phyloP scores from a whole-genome alignment of 2,888 invertebrate genomes.

The Chymomyza amoena region DNA sequence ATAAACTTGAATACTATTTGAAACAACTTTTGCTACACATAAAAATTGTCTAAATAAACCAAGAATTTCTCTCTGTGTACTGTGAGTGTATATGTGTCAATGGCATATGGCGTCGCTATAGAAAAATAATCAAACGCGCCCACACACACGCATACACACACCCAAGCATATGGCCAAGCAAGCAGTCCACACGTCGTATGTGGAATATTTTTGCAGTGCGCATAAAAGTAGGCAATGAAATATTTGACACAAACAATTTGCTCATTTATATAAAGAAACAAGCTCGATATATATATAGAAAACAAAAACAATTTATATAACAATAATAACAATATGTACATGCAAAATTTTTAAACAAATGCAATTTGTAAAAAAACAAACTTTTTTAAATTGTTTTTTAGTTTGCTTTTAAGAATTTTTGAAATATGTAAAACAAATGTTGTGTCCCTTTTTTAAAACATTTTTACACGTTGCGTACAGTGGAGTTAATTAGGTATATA shows the following conservation, averaged over 20 bases:
- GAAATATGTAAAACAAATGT: slow-evolving; percentile 17
- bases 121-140: neutral
- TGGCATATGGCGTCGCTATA: neutral
- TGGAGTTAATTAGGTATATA: neutral
- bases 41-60: neutral
- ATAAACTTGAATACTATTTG: too few relatives aligned
- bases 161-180: neutral
- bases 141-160: neutral
- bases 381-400: slow-evolving; percentile 37
- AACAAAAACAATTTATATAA: neutral
- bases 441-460: neutral
- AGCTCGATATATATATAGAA: neutral
- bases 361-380: slow-evolving; percentile 39
- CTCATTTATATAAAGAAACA: neutral
- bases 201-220: slow-evolving; percentile 29
- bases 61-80: too few relatives aligned
- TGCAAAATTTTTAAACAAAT: slow-evolving; percentile 27
- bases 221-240: slow-evolving; percentile 38
- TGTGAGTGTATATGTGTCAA: too few relatives aligned
- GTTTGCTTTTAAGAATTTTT: slow-evolving; percentile 41
- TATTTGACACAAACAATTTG: slow-evolving; percentile 12
- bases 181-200: slow-evolving; percentile 2
- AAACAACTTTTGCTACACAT: too few relatives aligned
- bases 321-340: neutral
- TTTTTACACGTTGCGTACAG: neutral